These are phyloP conservation scores for Autographa pulchrina DNA, from an alignment of 2,888 invertebrate genomes.

Conservation along the genomic window DNA sequence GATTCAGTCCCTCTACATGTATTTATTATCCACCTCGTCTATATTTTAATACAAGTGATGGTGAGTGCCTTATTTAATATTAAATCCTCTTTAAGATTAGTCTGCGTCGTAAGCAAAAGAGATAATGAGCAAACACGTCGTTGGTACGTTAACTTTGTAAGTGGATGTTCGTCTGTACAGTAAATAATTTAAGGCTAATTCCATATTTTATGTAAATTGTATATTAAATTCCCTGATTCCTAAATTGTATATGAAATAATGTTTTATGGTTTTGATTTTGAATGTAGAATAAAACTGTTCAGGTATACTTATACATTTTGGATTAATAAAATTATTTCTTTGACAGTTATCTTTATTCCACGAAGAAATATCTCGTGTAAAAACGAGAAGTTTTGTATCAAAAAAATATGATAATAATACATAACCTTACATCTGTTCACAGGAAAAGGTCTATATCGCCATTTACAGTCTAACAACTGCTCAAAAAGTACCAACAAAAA, in stretches of 20 bases:
- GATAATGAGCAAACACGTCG: conserved; percentile 6
- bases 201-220: too few relatives aligned
- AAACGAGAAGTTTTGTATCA: too few relatives aligned
- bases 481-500: conserved; percentile 21
- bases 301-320: too few relatives aligned
- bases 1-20: neutral
- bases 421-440: neutral
- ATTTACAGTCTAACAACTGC: conserved; percentile 10
- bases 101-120: conserved; percentile 1
- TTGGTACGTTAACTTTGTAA: neutral
- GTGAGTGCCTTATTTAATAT: conserved; percentile 6
- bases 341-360: too few relatives aligned
- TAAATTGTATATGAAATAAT: too few relatives aligned
- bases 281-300: too few relatives aligned
- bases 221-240: too few relatives aligned
- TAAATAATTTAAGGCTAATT: neutral
- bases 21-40: neutral
- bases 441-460: neutral
- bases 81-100: conserved; percentile 6
- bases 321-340: too few relatives aligned
- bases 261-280: too few relatives aligned
- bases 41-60: neutral
- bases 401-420: too few relatives aligned
- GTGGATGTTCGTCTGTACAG: neutral
- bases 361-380: too few relatives aligned